phyloP scores from a whole-genome alignment of 2,113 vertebrate species.

The Pleuronectes platessa region DNA sequence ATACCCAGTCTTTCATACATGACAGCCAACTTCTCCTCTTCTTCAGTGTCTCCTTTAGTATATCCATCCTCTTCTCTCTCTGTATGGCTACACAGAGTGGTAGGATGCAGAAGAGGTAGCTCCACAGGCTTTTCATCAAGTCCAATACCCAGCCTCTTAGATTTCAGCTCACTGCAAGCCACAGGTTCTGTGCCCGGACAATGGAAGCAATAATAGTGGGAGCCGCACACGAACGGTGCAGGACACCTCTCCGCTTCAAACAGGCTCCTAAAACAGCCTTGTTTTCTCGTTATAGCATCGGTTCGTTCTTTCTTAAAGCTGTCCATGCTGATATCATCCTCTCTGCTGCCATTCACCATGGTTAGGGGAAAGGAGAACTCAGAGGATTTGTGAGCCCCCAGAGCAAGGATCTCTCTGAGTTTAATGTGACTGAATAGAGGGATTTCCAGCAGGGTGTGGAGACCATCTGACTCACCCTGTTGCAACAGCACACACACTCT shows the following conservation, averaged over 20 bases:
- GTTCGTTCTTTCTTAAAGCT: background rate
- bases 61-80: slow-evolving; percentile 11
- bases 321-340: slow-evolving; percentile 81
- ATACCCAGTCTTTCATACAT: slow-evolving; percentile 85
- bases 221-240: slow-evolving; percentile 74
- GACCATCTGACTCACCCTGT: slow-evolving; percentile 40
- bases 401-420: slow-evolving; percentile 49
- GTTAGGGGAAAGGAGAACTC: slow-evolving; percentile 77
- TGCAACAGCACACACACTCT: slow-evolving; percentile 69
- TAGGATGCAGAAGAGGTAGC: slow-evolving; percentile 10
- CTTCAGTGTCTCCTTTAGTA: slow-evolving; percentile 60
- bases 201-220: slow-evolving; percentile 81
- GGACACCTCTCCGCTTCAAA: slow-evolving; percentile 84
- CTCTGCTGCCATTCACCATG: slow-evolving; percentile 78
- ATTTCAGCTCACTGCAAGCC: slow-evolving; percentile 37
- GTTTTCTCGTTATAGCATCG: slow-evolving; percentile 59
- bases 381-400: slow-evolving; percentile 13
- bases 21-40: slow-evolving; percentile 84
- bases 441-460: slow-evolving; percentile 70
- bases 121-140: slow-evolving; percentile 24
- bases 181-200: slow-evolving; percentile 56
- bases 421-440: slow-evolving; percentile 53
- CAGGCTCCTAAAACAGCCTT: slow-evolving; percentile 83
- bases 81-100: slow-evolving; percentile 41
- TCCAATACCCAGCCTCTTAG: slow-evolving; percentile 47